Evolutionary conservation across 2,113 vertebrate species (phyloP), one percentile per base, ranked within the genome.

Genomic region (Hemibagrus wyckioides): DNA sequence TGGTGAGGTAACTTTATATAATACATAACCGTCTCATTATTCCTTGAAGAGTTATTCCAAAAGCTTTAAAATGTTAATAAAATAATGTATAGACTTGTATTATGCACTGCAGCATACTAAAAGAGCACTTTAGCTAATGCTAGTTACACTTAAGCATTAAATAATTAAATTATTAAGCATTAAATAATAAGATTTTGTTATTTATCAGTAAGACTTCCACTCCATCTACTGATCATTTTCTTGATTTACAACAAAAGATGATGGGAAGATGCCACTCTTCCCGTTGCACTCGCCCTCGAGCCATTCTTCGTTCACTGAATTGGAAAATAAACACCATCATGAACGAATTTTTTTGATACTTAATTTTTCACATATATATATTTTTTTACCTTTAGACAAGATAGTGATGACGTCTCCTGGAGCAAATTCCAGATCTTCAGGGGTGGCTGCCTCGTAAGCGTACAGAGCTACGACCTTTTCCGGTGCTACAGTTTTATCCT

Each of bases 251-350:
- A 97, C 92, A 23, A 98, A 99, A 0, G 96, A 93, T 1, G 93
- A 95, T 36, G 98, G 98, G 90, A 99, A 99, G 88, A 99, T 99
- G 44, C 98, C 98, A 6, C 91, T 92, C 33, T 95, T 97, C 36
- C 97, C 97, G 0, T 96, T 95, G 89, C 95, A 97, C 54, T 95
- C 88, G 2, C 98, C 98, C 93, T 99, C 98, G 4, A 97, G 83
- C 98, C 98, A 99, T 2, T 99, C 96, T 89, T 96, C 94, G 80
- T 98, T 99, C 80, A 99, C 98, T 99, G 71, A 67, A 93, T 92
- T 65, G 39, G 83, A 75, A 85, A 84, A 65, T 57, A 13, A 57
- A 25, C 82, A 13, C 3, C 75, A n/a, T 4, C 28, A 87, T 90
- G 44, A 88, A 80, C 36, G 15, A 30, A 7, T n/a, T 50, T 77